phyloP scores from a whole-genome alignment of 2,113 vertebrate genomes.

The Austrofundulus limnaeus region DNA sequence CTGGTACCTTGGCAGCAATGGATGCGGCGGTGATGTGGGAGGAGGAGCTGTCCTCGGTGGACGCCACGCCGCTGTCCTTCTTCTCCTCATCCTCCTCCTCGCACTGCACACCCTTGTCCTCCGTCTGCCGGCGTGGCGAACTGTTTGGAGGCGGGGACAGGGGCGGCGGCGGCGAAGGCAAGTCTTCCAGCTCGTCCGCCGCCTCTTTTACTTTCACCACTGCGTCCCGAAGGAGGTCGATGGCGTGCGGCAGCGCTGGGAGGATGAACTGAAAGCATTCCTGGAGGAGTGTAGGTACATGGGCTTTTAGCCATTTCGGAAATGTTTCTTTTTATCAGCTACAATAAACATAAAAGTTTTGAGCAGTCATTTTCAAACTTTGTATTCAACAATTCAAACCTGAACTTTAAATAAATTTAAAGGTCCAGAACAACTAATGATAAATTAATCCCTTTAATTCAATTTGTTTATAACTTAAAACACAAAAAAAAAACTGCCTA shows the following conservation, averaged over 20 bases:
- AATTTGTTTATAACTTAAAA: no score
- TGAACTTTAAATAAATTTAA: no score
- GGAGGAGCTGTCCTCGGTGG: conserved; percentile 95
- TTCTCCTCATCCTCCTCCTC: conserved; percentile 98
- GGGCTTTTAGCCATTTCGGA: conserved; percentile 1
- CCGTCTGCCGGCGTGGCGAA: conserved; percentile 91
- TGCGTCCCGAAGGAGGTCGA: conserved; percentile 94
- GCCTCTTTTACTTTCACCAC: conserved; percentile 97
- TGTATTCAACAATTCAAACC: no score
- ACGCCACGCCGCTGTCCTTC: conserved; percentile 97
- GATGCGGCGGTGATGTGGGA: conserved; percentile 96
- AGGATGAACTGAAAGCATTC: conserved; percentile 99
- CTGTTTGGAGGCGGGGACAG: conserved; percentile 92
- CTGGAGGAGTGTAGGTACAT: conserved; percentile 60
- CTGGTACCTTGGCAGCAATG: conserved; percentile 92
- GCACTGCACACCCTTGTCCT: conserved; percentile 96
- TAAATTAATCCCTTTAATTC: no score
- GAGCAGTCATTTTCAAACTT: neutral
- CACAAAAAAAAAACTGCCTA: no score
- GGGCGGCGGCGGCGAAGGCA: conserved; percentile 94
- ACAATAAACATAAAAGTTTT: neutral
- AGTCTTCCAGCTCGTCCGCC: conserved; percentile 93
- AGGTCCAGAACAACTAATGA: no score
- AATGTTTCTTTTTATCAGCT: neutral
- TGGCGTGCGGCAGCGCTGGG: conserved; percentile 96